A percentile compares a stretch with the other conserved stretches of the same genome.
phyloP scores from a whole-genome alignment of 2,888 invertebrate genomes.

The Trypoxylon attenuatum region DNA sequence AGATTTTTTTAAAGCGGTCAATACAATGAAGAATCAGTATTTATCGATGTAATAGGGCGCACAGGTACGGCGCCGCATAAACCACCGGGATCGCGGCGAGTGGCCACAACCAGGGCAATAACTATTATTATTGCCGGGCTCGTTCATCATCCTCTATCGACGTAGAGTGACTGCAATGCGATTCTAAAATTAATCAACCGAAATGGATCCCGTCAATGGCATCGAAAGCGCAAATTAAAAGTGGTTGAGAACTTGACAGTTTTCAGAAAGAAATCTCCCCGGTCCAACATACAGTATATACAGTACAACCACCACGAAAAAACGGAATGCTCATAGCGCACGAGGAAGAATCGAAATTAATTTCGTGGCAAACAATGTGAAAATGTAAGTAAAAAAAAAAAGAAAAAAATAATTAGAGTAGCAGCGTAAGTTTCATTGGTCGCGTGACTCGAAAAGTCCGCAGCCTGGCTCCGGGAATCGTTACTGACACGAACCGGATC shows the following conservation, averaged over 20 bases:
- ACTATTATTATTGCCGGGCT: not conserved
- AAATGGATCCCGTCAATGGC: not conserved
- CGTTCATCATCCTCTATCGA: not conserved
- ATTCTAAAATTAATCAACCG: conserved; percentile 9
- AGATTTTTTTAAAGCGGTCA: conserved; percentile 12
- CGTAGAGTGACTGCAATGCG: not conserved
- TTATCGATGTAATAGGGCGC: not conserved
- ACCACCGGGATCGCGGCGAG: not conserved
- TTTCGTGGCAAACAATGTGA: not conserved
- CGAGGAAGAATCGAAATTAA: not conserved
- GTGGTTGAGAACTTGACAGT: no score
- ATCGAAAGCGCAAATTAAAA: no score
- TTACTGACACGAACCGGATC: conserved; percentile 58
- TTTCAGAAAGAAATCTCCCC: no score
- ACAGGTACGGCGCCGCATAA: no score
- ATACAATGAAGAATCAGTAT: not conserved
- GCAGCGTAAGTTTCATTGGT: conserved; percentile 44
- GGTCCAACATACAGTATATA: no score
- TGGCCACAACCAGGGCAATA: not conserved
- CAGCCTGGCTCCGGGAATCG: conserved; percentile 37
- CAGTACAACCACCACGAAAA: no score
- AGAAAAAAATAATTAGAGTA: conserved; percentile 47
- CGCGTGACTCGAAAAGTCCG: conserved; percentile 56
- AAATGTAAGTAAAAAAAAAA: not conserved
- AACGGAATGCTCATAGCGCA: no score